phyloP scores from a whole-genome alignment of 2,113 vertebrate species.

The Gadus chalcogrammus region DNA sequence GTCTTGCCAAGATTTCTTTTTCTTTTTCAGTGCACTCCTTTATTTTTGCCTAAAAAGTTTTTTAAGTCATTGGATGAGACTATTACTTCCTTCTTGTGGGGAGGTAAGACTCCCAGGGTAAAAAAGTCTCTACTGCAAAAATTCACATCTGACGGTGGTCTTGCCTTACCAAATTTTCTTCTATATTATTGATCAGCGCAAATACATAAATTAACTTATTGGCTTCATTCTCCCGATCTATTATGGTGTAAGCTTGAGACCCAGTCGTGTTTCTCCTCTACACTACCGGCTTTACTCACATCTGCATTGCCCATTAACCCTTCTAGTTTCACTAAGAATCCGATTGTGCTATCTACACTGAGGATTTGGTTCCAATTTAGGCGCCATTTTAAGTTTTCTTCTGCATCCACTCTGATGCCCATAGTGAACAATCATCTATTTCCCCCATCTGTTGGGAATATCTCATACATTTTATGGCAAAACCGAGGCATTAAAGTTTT shows the following conservation, averaged over 20 bases:
- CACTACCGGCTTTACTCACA: neutral
- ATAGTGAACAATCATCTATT: conserved; percentile 13
- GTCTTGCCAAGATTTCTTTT: too few relatives aligned
- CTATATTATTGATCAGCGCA: neutral
- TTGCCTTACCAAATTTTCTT: neutral
- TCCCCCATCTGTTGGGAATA: neutral
- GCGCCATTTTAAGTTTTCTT: conserved; percentile 1
- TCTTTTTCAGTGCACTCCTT: neutral
- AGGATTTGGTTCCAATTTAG: conserved; percentile 17
- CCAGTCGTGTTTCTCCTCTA: neutral
- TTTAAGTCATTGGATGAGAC: neutral
- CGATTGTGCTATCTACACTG: neutral
- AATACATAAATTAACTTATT: neutral
- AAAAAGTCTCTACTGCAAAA: neutral
- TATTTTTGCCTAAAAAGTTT: neutral
- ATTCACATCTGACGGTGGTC: neutral
- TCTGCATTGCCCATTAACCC: conserved; percentile 7
- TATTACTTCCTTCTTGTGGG: neutral
- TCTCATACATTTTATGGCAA: neutral
- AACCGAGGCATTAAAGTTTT: neutral
- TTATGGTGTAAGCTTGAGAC: neutral
- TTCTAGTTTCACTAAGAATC: neutral
- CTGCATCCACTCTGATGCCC: too few relatives aligned
- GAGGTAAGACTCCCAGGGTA: neutral
- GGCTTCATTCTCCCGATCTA: neutral